Evolutionary conservation across 2,888 invertebrate genomes (phyloP).

Genomic region (Nemotelus nigrinus): DNA sequence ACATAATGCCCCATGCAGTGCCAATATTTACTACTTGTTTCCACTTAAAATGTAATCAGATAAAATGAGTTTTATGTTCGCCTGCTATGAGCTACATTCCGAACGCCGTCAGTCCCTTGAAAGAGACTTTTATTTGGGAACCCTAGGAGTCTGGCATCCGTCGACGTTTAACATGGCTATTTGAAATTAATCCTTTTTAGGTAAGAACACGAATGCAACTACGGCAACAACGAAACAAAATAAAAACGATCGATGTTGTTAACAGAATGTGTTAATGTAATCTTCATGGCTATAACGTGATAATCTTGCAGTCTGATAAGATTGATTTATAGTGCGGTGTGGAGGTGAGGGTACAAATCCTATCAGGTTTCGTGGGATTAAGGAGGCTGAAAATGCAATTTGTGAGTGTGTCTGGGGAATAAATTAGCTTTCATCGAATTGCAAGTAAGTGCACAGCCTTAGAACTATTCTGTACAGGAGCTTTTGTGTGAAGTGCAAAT

Average conservation of each 20-base stretch:
- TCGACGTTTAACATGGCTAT: slow-evolving; percentile 45
- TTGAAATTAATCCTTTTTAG: slow-evolving; percentile 46
- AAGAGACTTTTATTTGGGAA: slow-evolving; percentile 33
- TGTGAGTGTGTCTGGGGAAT: not conserved
- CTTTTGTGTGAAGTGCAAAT: no score
- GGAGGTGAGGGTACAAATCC: not conserved
- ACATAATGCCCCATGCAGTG: slow-evolving; percentile 30
- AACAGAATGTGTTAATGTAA: slow-evolving; percentile 40
- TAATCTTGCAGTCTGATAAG: slow-evolving; percentile 18
- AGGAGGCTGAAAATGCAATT: slow-evolving; percentile 4
- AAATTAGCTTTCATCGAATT: no score
- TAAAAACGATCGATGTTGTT: not conserved
- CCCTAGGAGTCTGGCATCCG: slow-evolving; percentile 44
- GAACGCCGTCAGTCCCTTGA: slow-evolving; percentile 9
- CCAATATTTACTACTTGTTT: slow-evolving; percentile 36
- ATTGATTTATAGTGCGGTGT: slow-evolving; percentile 22
- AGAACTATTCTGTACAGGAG: no score
- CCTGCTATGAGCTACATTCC: slow-evolving; percentile 27
- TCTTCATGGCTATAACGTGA: slow-evolving; percentile 35
- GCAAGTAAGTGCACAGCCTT: no score
- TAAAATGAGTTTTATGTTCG: slow-evolving; percentile 41
- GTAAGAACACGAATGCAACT: slow-evolving; percentile 9
- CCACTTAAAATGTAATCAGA: slow-evolving; percentile 40
- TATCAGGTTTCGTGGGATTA: slow-evolving; percentile 25
- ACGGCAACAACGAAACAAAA: not conserved